phyloP scores from a whole-genome alignment of 2,888 invertebrate species.

The Dasypogon diadema region DNA sequence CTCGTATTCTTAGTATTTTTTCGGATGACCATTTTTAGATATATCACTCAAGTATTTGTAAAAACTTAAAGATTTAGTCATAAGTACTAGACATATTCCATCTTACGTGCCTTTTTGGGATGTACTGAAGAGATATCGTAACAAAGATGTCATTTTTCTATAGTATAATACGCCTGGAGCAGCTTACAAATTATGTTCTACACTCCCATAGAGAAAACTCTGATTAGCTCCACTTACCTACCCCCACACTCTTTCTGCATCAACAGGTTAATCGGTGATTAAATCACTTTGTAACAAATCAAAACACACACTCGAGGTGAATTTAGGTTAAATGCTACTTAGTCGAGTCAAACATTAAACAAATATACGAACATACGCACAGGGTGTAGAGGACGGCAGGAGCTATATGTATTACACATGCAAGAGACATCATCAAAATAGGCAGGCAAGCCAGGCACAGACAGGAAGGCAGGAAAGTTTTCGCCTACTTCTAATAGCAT shows the following conservation, averaged over 20 bases:
- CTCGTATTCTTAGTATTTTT: no score
- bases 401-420: not conserved
- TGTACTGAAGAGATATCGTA: no score
- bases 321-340: constrained; percentile 50
- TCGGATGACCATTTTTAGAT: no score
- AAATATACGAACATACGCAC: constrained; percentile 33
- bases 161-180: no score
- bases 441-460: not conserved
- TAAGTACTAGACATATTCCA: no score
- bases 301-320: constrained; percentile 48
- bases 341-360: constrained; percentile 47
- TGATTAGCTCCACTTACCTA: no score
- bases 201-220: not conserved
- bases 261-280: constrained; percentile 50
- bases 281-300: constrained; percentile 49
- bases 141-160: no score
- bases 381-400: not conserved
- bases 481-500: constrained; percentile 27
- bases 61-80: no score
- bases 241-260: not conserved
- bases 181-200: no score
- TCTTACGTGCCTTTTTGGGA: no score
- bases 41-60: no score
- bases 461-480: not conserved
- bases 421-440: constrained; percentile 14